A percentile compares a stretch with the other conserved stretches of the same genome.
phyloP scores from a whole-genome alignment of 2,113 vertebrate species.

The Dermatemys mawii region DNA sequence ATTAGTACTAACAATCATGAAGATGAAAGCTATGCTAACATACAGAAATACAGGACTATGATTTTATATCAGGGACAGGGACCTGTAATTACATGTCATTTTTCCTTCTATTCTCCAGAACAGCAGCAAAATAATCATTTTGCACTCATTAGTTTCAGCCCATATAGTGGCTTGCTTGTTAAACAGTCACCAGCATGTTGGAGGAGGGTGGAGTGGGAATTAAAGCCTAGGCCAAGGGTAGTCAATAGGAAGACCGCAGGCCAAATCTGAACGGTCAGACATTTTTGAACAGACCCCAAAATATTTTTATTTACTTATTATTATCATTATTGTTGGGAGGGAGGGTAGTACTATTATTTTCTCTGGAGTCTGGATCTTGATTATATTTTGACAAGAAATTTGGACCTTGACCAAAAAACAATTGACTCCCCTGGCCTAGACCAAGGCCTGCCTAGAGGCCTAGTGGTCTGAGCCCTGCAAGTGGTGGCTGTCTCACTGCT shows the following conservation, averaged over 20 bases:
- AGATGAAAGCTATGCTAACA: neutral
- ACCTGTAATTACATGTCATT: neutral
- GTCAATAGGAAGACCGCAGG: neutral
- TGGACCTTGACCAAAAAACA: neutral
- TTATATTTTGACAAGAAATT: neutral
- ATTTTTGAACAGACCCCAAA: neutral
- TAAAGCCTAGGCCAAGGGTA: neutral
- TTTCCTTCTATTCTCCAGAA: neutral
- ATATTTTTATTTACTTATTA: neutral
- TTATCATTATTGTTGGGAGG: neutral
- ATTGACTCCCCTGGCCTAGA: neutral
- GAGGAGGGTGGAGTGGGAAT: neutral
- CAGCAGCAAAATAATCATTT: neutral
- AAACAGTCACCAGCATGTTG: neutral
- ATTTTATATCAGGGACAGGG: neutral
- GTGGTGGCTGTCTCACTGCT: neutral
- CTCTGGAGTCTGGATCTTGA: neutral
- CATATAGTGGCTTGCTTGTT: neutral
- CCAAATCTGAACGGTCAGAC: neutral
- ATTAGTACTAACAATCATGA: slow-evolving; percentile 12
- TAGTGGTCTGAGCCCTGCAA: no score
- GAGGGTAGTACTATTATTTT: neutral
- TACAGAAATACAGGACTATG: neutral
- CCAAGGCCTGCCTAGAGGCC: neutral
- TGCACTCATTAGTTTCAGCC: neutral